These are phyloP conservation scores for Meriones psammophilus DNA, from an alignment of 2,797 vertebrate genomes.

Conservation along the genomic window DNA sequence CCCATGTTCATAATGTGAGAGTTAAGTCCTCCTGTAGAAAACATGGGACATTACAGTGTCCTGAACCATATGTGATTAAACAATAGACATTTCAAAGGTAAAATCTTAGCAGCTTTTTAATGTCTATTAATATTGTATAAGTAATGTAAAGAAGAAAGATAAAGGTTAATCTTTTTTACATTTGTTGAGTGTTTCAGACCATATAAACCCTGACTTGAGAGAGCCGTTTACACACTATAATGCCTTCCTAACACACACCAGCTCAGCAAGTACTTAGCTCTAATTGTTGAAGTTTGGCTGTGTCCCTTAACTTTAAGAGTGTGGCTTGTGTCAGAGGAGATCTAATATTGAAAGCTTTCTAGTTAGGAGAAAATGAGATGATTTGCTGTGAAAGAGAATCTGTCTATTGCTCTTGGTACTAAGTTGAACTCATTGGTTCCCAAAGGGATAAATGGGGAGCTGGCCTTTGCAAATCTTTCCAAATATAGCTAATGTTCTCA, in stretches of 20 bases:
- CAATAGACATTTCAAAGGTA: slow-evolving; percentile 56
- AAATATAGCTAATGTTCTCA: slow-evolving; percentile 5
- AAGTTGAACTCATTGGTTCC: slow-evolving; percentile 34
- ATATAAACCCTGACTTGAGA: slow-evolving; percentile 42
- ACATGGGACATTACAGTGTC: neutral
- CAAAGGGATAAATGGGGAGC: neutral
- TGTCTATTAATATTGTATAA: slow-evolving; percentile 52
- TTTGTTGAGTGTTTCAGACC: slow-evolving; percentile 57
- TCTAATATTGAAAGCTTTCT: slow-evolving; percentile 67
- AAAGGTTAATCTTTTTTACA: slow-evolving; percentile 56
- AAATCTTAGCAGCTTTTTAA: slow-evolving; percentile 6
- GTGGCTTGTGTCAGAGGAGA: slow-evolving; percentile 47
- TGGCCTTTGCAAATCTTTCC: slow-evolving; percentile 47
- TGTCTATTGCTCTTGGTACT: slow-evolving; percentile 30
- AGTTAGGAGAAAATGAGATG: slow-evolving; percentile 50
- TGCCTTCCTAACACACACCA: slow-evolving; percentile 63
- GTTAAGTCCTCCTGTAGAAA: slow-evolving; percentile 37
- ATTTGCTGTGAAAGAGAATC: slow-evolving; percentile 41
- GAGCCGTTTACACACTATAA: slow-evolving; percentile 68
- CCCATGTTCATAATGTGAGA: slow-evolving; percentile 16
- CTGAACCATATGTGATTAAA: slow-evolving; percentile 10
- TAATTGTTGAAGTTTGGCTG: slow-evolving; percentile 66
- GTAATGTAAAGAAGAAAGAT: slow-evolving; percentile 47
- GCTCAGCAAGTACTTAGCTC: slow-evolving; percentile 55
- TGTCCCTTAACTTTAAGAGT: slow-evolving; percentile 64